Evolutionary conservation across 2,113 vertebrate genomes (phyloP).

Genomic region (Corynorhinus townsendii): DNA sequence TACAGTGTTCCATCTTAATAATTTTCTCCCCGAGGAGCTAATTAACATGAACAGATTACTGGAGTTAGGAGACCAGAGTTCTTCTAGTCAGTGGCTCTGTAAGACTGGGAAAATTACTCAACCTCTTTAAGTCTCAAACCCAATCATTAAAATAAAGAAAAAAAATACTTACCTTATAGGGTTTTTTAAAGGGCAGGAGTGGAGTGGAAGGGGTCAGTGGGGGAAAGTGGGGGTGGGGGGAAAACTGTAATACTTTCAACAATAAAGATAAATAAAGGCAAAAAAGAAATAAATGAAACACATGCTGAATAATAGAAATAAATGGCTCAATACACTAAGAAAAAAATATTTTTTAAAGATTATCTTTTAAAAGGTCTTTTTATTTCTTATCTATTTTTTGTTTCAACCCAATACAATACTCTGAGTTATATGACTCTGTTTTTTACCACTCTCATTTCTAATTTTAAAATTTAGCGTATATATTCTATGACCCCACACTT

Average conservation of each 20-base stretch:
- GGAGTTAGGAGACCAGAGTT: constrained; percentile 21
- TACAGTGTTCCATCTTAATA: not conserved
- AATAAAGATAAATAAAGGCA: too few species aligned
- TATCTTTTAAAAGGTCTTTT: not conserved
- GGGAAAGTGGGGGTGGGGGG: rapidly evolving
- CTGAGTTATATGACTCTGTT: constrained; percentile 11
- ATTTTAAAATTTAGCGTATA: constrained; percentile 47
- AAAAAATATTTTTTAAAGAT: not conserved
- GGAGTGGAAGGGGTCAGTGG: too few species aligned
- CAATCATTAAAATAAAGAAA: constrained; percentile 9
- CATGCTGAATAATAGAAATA: not conserved
- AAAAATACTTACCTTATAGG: not conserved
- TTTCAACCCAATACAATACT: constrained; percentile 8
- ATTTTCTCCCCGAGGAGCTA: constrained; percentile 33
- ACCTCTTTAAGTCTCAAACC: not conserved
- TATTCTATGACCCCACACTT: constrained; percentile 38
- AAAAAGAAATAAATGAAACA: constrained; percentile 8
- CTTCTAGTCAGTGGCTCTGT: not conserved
- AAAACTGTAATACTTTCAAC: too few species aligned
- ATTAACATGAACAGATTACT: constrained; percentile 22
- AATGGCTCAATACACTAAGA: not conserved
- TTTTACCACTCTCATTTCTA: constrained; percentile 56
- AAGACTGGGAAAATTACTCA: not conserved
- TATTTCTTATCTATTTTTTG: constrained; percentile 22
- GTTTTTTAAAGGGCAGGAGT: not conserved